Percentiles rank a stretch among this genome's conserved stretches.
Conservation (phyloP, 2,888 invertebrate species). For the Eupeodes luniger region DNA sequence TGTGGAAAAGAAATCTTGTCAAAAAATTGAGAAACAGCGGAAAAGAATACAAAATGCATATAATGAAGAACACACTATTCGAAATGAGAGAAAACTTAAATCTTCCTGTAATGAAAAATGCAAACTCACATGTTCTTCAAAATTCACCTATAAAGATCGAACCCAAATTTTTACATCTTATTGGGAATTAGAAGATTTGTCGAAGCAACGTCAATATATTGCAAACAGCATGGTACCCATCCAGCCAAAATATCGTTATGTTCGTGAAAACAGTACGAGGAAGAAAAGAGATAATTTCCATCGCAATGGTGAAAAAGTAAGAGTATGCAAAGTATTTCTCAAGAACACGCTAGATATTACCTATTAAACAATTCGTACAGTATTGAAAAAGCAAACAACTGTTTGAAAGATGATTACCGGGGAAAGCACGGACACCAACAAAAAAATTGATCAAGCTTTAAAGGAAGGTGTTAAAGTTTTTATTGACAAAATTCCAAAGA, state of each 20-base stretch:
- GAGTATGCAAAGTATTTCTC: conserved; percentile 39
- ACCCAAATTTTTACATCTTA: conserved; percentile 18
- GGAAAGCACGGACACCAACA: neutral
- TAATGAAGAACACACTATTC: neutral
- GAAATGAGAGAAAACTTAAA: conserved; percentile 33
- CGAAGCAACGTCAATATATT: neutral
- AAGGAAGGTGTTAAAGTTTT: neutral
- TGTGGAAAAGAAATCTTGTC: conserved; percentile 38
- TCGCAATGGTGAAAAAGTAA: conserved; percentile 28
- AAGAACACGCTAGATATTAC: conserved; percentile 27
- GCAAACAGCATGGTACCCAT: neutral
- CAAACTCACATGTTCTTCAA: conserved; percentile 24
- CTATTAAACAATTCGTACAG: conserved; percentile 34
- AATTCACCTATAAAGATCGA: conserved; percentile 19
- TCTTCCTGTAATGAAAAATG: conserved; percentile 32
- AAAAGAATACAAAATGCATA: conserved; percentile 20
- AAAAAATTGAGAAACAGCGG: conserved; percentile 38
- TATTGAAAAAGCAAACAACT: conserved; percentile 25
- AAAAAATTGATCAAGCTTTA: neutral
- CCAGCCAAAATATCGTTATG: neutral
- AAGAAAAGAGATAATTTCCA: conserved; percentile 38
- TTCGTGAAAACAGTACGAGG: conserved; percentile 12
- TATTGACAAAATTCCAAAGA: neutral
- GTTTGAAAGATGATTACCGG: conserved; percentile 12
- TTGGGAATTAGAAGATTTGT: conserved; percentile 24